Evolutionary conservation across 2,113 vertebrate genomes (phyloP).

Genomic region (Sorex fumeus): DNA sequence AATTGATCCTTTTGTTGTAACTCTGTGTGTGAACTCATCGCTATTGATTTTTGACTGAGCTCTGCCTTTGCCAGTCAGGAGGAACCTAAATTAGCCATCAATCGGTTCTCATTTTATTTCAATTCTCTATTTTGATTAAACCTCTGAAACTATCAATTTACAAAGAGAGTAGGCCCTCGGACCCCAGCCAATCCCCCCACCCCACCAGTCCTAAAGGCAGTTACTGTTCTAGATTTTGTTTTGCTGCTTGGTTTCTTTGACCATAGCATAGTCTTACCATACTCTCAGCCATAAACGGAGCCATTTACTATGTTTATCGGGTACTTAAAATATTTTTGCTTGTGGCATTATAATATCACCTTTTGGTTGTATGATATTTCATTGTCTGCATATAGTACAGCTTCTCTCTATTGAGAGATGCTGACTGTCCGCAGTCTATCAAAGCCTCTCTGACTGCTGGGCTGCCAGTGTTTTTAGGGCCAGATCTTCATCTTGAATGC

Average conservation of each 20-base stretch:
- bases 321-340: background rate
- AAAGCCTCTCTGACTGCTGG: background rate
- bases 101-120: background rate
- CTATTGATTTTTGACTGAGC: conserved; percentile 35
- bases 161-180: no score
- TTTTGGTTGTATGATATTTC: background rate
- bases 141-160: no score
- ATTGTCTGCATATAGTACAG: no score
- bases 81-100: conserved; percentile 12
- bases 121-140: background rate
- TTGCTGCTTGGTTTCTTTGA: background rate
- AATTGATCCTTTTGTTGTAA: background rate
- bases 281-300: background rate
- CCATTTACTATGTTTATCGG: background rate
- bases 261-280: background rate
- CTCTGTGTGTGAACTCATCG: background rate
- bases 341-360: background rate
- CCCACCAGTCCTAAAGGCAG: rapidly evolving
- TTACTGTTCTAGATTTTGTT: background rate
- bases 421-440: background rate
- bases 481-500: background rate
- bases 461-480: background rate
- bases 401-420: background rate
- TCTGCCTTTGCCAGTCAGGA: background rate
- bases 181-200: no score